Base-by-base conservation (phyloP, 2,113 vertebrate genomes). In the Eira barbara region DNA sequence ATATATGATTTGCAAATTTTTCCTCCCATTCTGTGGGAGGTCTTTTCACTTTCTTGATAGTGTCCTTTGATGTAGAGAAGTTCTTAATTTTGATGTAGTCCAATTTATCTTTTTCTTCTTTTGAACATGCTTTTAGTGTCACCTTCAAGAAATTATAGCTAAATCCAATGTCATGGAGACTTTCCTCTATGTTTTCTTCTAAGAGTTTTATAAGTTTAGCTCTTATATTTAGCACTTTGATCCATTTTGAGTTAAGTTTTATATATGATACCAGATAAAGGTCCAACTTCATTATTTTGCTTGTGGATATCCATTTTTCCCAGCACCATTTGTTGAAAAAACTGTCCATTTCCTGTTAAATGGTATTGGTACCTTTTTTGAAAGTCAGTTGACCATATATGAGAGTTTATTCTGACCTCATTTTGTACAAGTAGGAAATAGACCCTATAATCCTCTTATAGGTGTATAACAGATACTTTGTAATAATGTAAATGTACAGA, bases 401-500 rank as follows among this genome's bases (percentile, higher is more conserved):
- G 34, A 52, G 6, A 18, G 25, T 81, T 79, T 95, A 52, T 83
- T 94, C 67, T 95, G 29, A n/a, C 10, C 42, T 52, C 4, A 92
- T 73, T 87, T 80, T 92, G 52, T 94, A 49, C 63, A 93, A 95
- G 80, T 42, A 83, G 31, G 63, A 90, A 91, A 81, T 2, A 93
- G 17, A 7, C 1, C 7, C 2, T 55, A 34, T 59, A 80, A 34
- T 95, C 23, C 45, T 96, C 95, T 42, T 61, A 42, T n/a, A 93
- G 23, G 15, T 29, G 55, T 67, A 11, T 36, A 82, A 61, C 13
- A 57, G 81, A 82, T 27, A 42, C 14, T 98, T 93, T 86, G 1
- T 84, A 85, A 49, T 86, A 69, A 57, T 69, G 21, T 63, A 67
- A 92, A 82, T 2, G 25, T 59, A 21, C 2, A 52, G 55, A 67